These are phyloP conservation scores for Tarsius wallacei DNA, from an alignment of 2,797 vertebrate species.

Conservation along the genomic window DNA sequence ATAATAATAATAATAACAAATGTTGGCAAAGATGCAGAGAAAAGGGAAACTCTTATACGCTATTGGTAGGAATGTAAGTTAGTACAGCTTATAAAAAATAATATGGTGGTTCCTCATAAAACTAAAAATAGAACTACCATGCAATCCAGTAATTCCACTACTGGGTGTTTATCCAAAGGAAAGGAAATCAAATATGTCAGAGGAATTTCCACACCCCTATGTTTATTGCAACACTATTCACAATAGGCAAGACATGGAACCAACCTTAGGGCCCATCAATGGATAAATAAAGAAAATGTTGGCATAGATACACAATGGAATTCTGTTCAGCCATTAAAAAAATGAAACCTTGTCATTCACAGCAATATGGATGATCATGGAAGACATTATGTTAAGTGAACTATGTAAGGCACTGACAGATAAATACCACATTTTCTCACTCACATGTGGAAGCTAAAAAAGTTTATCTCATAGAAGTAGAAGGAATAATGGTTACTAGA, in stretches of 20 bases:
- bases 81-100: neutral
- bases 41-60: neutral
- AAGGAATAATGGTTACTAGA: neutral
- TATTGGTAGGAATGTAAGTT: neutral
- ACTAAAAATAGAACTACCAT: neutral
- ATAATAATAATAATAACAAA: neutral
- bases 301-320: neutral
- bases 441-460: neutral
- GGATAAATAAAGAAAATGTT: neutral
- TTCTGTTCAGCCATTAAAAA: neutral
- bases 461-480: neutral
- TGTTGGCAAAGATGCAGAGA: neutral
- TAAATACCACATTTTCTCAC: neutral
- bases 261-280: neutral
- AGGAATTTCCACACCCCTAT: neutral
- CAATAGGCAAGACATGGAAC: neutral
- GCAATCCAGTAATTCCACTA: neutral
- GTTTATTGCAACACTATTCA: neutral
- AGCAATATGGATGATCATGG: neutral
- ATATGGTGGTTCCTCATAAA: neutral
- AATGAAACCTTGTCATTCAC: neutral
- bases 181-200: neutral
- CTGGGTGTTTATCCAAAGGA: neutral
- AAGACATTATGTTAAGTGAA: neutral
- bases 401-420: neutral